Evolutionary conservation across 64 coral and sea anemone species (phyloP), one percentile per base, ranked within the genome.

Genomic region (Trachythela sp.): DNA sequence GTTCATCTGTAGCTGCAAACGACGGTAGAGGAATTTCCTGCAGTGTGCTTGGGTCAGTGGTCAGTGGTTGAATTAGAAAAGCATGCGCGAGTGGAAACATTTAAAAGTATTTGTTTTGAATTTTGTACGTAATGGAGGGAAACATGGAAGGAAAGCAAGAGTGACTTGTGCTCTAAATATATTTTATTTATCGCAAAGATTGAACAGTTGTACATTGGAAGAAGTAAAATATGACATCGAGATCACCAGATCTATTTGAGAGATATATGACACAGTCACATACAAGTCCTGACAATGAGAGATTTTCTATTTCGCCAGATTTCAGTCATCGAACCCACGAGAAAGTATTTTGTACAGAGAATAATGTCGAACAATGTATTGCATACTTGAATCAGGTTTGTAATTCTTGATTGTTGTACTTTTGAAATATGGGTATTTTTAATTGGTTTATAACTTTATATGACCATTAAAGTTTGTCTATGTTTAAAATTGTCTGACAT

Each of bases 311-410:
- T 27, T 77, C 92, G 64, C 90, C 92, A 39, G 85, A 71, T 24
- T 83, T 90, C 70, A 38, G 76, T 77, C 85, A 54, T 89, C 68
- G 86, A 37, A 29, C 70, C 75, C 49, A 54, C 11, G 96, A 99
- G 48, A 99, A 95, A 84, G 89, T 91, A 18, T 99, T 99, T 27
- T 99, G 96, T 41, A 89, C 75, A 39, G 83, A 94, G 45, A 94
- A 99, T 89, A 99, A 99, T 36, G 86, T 99, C 5, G 96, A 99
- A 15, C 96, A 99, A 45, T 93, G 96, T 67, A 84, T 99, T 22
- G 91, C 96, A 7, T 99, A 93, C 48, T 87, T 99, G 39, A 99
- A 99, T 85, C 96, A 99, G 93, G 96, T 99, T 39, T 22, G n/a
- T 35, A 34, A 38, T 48, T 27, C 31, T 80, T 37, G 8, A 36